Conservation (phyloP, 2,113 vertebrate genomes). For the Geothlypis trichas region DNA sequence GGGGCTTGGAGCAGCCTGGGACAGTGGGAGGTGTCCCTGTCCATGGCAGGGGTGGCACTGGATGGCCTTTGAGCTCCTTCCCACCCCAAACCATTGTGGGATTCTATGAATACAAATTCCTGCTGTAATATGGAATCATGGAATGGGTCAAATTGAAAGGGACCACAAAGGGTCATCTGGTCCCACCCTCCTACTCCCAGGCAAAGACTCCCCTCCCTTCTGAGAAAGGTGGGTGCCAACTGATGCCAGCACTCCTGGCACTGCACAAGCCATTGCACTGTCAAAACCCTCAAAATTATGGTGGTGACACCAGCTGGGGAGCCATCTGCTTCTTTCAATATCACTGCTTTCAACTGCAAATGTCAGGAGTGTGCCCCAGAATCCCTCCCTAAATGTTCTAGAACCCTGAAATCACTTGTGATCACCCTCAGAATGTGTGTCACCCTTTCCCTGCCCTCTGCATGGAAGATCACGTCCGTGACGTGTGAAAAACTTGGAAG, state of each 20-base stretch:
- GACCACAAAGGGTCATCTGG: neutral
- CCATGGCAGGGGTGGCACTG: neutral
- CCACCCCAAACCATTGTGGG: neutral
- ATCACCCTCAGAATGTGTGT: neutral
- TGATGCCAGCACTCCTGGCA: neutral
- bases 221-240: neutral
- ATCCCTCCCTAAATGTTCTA: neutral
- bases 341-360: neutral
- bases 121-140: neutral
- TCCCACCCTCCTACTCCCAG: neutral
- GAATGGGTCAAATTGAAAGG: neutral
- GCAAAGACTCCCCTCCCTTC: neutral
- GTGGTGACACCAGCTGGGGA: neutral
- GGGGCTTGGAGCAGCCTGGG: neutral
- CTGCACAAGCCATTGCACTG: neutral
- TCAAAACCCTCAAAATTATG: neutral
- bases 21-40: neutral
- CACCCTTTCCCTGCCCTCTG: neutral
- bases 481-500: neutral
- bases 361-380: neutral
- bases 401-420: neutral
- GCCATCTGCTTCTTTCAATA: neutral
- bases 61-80: neutral
- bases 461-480: accelerated
- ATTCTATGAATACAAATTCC: neutral